Evolutionary conservation across 2,888 invertebrate genomes (phyloP).

Genomic region (Nemapogon koenigi): DNA sequence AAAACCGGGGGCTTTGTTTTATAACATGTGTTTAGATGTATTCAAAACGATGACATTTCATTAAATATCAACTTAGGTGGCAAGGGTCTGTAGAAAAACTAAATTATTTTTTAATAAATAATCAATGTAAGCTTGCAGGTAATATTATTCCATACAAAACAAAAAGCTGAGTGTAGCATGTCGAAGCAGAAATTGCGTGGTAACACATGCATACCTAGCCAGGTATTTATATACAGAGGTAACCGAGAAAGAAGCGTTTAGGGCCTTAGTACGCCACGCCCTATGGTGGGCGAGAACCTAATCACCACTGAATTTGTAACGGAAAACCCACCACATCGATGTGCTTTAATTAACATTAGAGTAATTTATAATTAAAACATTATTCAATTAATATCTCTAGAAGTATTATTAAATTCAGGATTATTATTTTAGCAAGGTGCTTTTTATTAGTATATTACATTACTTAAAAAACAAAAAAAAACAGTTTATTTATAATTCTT

Average conservation of each 20-base stretch:
- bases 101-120: constrained; percentile 8
- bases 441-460: too few species aligned
- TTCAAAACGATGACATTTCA: too few species aligned
- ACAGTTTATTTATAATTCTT: too few species aligned
- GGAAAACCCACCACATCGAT: constrained; percentile 15
- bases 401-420: too few species aligned
- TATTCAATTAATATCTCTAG: too few species aligned
- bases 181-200: constrained; percentile 10
- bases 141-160: constrained; percentile 4
- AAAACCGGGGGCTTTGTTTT: too few species aligned
- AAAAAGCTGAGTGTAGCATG: constrained; percentile 5
- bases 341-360: constrained; percentile 19
- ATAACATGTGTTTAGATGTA: too few species aligned
- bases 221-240: constrained; percentile 2
- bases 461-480: too few species aligned
- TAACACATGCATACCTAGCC: constrained; percentile 4
- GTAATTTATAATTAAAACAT: constrained; percentile 23
- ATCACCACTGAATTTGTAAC: constrained; percentile 26
- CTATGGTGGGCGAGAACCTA: constrained; percentile 18
- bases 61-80: too few species aligned
- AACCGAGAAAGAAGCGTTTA: constrained; percentile 4
- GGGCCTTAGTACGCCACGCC: constrained; percentile 15
- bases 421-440: too few species aligned
- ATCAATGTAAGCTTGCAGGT: constrained; percentile 4
- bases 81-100: too few species aligned